Evolutionary conservation across 2,888 invertebrate genomes (phyloP).

Genomic region (Mactromeris polynyma): DNA sequence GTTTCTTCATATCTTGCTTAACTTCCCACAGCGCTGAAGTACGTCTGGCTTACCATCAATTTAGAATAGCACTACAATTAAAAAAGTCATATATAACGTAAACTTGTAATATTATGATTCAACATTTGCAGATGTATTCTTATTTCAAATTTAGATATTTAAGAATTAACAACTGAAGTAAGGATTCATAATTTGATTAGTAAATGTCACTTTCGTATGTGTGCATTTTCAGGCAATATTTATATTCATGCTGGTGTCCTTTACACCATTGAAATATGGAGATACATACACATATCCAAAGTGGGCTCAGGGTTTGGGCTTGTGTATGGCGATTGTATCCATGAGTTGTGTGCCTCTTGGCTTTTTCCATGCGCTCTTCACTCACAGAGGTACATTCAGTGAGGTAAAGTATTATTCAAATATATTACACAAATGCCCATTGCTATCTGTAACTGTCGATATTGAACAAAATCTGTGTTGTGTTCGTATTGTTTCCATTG

Average conservation of each 20-base stretch:
- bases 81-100: too few species aligned
- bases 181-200: too few species aligned
- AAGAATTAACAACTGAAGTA: too few species aligned
- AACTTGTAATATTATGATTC: too few species aligned
- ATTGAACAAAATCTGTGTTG: too few species aligned
- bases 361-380: not conserved
- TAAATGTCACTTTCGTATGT: not conserved
- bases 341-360: slow-evolving; percentile 25
- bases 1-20: too few species aligned
- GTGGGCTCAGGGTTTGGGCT: slow-evolving; percentile 23
- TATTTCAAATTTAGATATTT: too few species aligned
- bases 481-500: not conserved
- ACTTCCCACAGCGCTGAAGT: too few species aligned
- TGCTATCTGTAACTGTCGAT: not conserved
- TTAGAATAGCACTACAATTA: too few species aligned
- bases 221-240: slow-evolving; percentile 21
- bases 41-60: too few species aligned
- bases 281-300: slow-evolving; percentile 2
- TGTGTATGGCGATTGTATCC: slow-evolving; percentile 13
- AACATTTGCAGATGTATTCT: too few species aligned
- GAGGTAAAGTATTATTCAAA: not conserved
- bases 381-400: not conserved
- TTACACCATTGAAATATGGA: slow-evolving; percentile 28
- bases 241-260: slow-evolving; percentile 22
- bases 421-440: not conserved